Evolutionary conservation across 2,113 vertebrate genomes (phyloP), one percentile per base, ranked within the genome.

Genomic region (Pipra filicauda): DNA sequence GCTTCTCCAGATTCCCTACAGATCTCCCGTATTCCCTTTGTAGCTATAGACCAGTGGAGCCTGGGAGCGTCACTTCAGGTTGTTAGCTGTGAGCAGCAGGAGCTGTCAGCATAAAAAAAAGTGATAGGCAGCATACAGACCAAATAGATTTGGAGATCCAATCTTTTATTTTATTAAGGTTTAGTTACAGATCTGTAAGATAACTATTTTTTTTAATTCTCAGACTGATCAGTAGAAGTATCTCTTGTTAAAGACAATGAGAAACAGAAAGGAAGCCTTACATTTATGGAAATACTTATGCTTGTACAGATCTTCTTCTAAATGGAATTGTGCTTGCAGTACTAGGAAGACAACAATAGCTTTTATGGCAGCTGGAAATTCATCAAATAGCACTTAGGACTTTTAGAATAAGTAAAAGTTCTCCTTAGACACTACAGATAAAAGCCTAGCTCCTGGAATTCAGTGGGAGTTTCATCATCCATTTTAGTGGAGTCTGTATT

Each of bases 391-490:
- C 70, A 65, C 20, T 81, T 52, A 75, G 11, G 58, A 72, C 15
- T 72, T 89, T 61, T 8, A 85, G 43, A 95, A 72, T 87, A 74
- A 92, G 10, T 28, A 61, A 52, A 91, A 48, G 7, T 44, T 91
- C 57, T 70, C 27, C 19, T 81, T 41, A 92, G 44, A 64, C 44
- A 13, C 24, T 57, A 9, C 20, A 84, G 84, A 91, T 86, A 86
- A 94, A 93, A 89, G 31, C 22, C 24, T 85, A 66, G 27, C 66
- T 91, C 70, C 71, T 91, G 70, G 62, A 91, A 95, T 91, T 91
- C 28, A 57, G 70, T 69, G 66, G 70, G 73, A 97, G 57, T 92
- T 95, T 85, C 70, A 75, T 89, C 74, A 91, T 78, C 37, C 24
- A 10, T 87, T 94, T 62, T 65, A 65, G 41, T 52, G 48, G 22